Conservation (phyloP, 2,797 vertebrate species). For the Manis javanica region DNA sequence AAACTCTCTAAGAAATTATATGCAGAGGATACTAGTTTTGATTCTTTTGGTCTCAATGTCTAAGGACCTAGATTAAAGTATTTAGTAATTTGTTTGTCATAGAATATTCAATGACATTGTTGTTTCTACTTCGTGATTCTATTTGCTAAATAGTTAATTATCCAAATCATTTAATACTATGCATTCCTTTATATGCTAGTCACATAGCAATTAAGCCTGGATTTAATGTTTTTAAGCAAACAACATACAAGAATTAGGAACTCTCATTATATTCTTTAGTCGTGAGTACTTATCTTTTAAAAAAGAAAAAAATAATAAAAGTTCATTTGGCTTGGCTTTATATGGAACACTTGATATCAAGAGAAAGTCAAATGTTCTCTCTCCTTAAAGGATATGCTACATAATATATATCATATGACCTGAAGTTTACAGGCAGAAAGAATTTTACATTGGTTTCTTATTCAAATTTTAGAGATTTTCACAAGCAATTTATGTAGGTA, state of each 20-base stretch:
- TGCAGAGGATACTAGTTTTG: not conserved
- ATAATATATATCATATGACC: constrained; percentile 58
- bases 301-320: not conserved
- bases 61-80: not conserved
- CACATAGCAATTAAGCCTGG: not conserved
- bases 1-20: not conserved
- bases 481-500: constrained; percentile 85
- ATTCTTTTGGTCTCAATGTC: not conserved
- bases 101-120: not conserved
- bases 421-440: constrained; percentile 71
- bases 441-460: constrained; percentile 80
- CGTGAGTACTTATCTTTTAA: not conserved
- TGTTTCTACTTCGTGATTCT: not conserved
- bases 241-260: not conserved
- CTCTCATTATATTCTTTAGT: not conserved
- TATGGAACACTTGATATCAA: not conserved
- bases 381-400: constrained; percentile 46
- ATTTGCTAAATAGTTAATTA: not conserved
- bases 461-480: constrained; percentile 85
- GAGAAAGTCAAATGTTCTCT: constrained; percentile 48
- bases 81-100: not conserved
- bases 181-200: not conserved
- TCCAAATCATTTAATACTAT: not conserved
- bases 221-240: constrained; percentile 56
- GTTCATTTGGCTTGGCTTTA: not conserved